Conservation (phyloP, 2,113 vertebrate genomes). For the Lepisosteus oculatus region DNA sequence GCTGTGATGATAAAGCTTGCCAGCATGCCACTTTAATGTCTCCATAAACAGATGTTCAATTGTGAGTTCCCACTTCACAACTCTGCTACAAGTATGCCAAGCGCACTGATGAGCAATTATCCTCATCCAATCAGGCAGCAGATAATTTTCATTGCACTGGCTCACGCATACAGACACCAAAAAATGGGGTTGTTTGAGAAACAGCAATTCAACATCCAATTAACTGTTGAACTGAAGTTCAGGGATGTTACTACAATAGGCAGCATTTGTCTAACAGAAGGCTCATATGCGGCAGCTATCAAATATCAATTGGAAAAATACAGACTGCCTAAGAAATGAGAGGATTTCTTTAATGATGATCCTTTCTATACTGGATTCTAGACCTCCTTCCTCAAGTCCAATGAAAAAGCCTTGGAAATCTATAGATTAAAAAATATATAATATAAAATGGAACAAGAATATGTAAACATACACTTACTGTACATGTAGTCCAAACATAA, state of each 20-base stretch:
- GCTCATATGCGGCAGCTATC: background rate
- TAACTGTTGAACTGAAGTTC: background rate
- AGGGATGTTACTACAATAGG: no score
- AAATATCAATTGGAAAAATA: background rate
- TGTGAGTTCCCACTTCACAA: constrained; percentile 6
- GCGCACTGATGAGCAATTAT: constrained; percentile 4
- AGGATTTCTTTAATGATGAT: no score
- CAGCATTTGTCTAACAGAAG: background rate
- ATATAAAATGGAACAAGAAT: no score
- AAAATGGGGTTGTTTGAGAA: background rate
- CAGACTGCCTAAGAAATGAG: background rate
- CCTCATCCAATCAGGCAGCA: constrained; percentile 4
- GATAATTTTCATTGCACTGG: background rate
- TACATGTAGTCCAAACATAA: no score
- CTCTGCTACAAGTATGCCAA: background rate
- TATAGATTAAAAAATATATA: no score
- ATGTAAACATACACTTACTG: no score
- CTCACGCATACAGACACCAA: background rate
- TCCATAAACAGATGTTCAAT: constrained; percentile 20
- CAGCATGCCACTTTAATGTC: constrained; percentile 21
- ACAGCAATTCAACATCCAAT: background rate
- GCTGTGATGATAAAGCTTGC: constrained; percentile 5
- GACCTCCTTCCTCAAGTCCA: no score
- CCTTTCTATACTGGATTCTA: no score
- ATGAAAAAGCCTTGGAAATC: no score